Percentiles rank a stretch among this genome's conserved stretches.
Evolutionary conservation across 2,888 invertebrate species (phyloP).

Genomic region (Meta bourneti): DNA sequence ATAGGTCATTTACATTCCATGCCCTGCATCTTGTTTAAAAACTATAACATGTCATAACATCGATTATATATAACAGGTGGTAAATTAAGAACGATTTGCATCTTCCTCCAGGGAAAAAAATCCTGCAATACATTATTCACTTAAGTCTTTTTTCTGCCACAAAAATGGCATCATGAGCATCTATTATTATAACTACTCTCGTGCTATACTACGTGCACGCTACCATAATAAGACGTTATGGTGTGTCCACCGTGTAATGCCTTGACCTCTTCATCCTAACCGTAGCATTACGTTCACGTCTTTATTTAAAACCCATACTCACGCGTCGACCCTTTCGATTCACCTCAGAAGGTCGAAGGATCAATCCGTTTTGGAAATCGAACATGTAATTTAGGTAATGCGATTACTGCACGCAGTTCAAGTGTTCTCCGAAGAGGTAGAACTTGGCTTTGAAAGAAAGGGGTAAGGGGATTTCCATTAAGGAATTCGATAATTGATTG

Average conservation of each 20-base stretch:
- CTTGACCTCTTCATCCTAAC: background rate
- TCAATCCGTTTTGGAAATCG: slow-evolving; percentile 43
- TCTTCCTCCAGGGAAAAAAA: too few species aligned
- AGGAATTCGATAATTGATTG: slow-evolving; percentile 1
- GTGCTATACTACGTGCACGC: background rate
- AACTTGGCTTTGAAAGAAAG: background rate
- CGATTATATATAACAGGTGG: too few species aligned
- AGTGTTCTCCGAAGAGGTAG: background rate
- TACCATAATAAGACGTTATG: slow-evolving; percentile 11
- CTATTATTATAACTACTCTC: too few species aligned
- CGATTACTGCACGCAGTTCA: slow-evolving; percentile 13
- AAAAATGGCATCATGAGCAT: too few species aligned
- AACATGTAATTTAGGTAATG: slow-evolving; percentile 50
- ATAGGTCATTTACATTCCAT: too few species aligned
- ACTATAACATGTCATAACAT: too few species aligned
- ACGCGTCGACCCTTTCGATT: slow-evolving; percentile 20
- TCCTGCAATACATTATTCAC: too few species aligned
- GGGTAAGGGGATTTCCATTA: background rate
- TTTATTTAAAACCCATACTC: slow-evolving; percentile 29
- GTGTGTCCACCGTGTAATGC: slow-evolving; percentile 42
- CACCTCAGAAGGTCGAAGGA: slow-evolving; percentile 42
- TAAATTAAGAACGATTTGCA: too few species aligned
- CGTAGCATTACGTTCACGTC: slow-evolving; percentile 39
- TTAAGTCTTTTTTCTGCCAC: too few species aligned
- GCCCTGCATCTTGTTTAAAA: too few species aligned